Conservation (phyloP, 2,888 invertebrate species). For the Drosophila melanosoma region DNA sequence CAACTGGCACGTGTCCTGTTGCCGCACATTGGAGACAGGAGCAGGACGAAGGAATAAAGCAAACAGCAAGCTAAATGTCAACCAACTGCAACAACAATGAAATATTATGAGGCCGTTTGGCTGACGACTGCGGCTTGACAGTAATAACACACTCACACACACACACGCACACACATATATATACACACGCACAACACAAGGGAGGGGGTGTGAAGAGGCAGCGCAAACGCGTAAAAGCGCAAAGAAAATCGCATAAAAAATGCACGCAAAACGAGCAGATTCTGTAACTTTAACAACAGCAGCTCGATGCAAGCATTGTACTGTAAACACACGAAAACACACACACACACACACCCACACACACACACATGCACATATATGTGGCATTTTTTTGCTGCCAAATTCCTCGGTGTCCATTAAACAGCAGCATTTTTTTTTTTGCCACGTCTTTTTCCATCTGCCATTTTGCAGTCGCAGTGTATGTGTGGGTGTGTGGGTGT, state of each 20-base stretch:
- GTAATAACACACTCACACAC: conserved; percentile 58
- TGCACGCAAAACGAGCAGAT: conserved; percentile 51
- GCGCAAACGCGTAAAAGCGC: conserved; percentile 55
- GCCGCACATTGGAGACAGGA: conserved; percentile 60
- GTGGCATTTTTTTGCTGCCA: conserved; percentile 30
- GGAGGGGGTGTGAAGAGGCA: neutral
- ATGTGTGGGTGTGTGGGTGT: conserved; percentile 6
- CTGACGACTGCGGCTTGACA: conserved; percentile 55
- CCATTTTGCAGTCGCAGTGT: conserved; percentile 55
- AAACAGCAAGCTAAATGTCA: conserved; percentile 59
- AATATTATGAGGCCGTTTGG: conserved; percentile 71
- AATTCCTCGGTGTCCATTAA: conserved; percentile 76
- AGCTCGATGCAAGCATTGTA: conserved; percentile 54
- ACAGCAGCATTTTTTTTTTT: conserved; percentile 42
- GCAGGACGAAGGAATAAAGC: conserved; percentile 33
- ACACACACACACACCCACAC: conserved; percentile 7
- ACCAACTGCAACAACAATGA: conserved; percentile 73
- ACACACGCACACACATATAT: neutral
- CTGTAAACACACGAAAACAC: conserved; percentile 40
- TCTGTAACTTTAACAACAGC: conserved; percentile 17
- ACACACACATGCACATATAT: conserved; percentile 22
- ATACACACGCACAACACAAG: neutral
- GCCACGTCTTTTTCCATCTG: conserved; percentile 54
- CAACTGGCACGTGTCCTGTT: conserved; percentile 45
- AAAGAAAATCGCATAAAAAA: conserved; percentile 53